Conservation (phyloP, 1,140 invertebrate species). For the Scaptomyza montana region DNA sequence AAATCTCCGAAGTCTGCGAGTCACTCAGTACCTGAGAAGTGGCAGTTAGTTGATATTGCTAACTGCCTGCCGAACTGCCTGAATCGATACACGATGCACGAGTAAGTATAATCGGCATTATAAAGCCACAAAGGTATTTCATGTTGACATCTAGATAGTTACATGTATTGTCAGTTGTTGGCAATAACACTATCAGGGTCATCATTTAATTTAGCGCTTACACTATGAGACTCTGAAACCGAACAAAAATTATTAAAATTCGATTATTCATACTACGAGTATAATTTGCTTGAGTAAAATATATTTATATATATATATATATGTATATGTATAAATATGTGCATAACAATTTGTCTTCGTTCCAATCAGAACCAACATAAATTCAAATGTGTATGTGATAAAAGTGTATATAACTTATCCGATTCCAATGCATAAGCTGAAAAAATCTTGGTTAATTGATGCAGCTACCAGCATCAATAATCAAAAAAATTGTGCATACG, state of each 20-base stretch:
- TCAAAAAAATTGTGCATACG: constrained; percentile 52
- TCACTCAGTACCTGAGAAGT: constrained; percentile 35
- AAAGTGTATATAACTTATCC: too few species aligned
- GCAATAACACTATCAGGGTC: constrained; percentile 10
- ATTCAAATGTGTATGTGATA: background rate
- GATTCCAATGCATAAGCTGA: too few species aligned
- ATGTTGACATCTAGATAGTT: constrained; percentile 31
- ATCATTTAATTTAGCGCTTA: too few species aligned
- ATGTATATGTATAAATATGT: too few species aligned
- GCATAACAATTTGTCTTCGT: background rate
- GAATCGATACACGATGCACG: constrained; percentile 13
- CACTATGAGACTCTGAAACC: too few species aligned
- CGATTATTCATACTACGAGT: too few species aligned
- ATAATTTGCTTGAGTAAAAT: too few species aligned
- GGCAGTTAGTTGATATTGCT: constrained; percentile 34
- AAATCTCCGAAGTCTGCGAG: constrained; percentile 45
- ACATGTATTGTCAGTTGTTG: constrained; percentile 31
- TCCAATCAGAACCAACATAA: background rate
- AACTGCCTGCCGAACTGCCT: background rate
- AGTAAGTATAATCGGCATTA: constrained; percentile 21
- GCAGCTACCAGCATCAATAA: constrained; percentile 12
- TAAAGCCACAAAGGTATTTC: constrained; percentile 23
- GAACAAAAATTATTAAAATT: too few species aligned
- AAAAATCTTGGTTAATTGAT: background rate
- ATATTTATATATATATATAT: too few species aligned